Evolutionary conservation across 2,797 vertebrate species (phyloP).

Genomic region (Microctenopoma lineatum): DNA sequence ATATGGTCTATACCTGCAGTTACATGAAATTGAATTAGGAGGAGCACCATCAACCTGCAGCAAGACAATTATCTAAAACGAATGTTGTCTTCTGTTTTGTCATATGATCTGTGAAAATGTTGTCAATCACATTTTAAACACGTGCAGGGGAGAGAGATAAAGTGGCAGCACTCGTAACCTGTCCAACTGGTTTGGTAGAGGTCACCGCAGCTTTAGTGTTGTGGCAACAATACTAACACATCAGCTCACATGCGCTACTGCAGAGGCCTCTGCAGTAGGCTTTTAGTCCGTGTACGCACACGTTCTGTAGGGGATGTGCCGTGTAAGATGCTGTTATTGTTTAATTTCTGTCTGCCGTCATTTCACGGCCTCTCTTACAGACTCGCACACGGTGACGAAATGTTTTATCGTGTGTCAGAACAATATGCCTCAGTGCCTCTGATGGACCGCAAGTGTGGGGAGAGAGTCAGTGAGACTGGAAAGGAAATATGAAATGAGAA

Average conservation of each 20-base stretch:
- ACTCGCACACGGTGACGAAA: slow-evolving; percentile 13
- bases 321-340: slow-evolving; percentile 46
- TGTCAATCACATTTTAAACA: no score
- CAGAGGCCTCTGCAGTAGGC: slow-evolving; percentile 18
- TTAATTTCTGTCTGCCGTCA: slow-evolving; percentile 4
- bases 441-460: slow-evolving; percentile 7
- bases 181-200: slow-evolving; percentile 54
- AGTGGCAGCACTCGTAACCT: slow-evolving; percentile 31
- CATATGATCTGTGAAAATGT: no score
- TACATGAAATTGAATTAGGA: no score
- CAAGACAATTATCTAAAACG: no score
- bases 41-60: no score
- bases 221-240: slow-evolving; percentile 45
- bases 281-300: slow-evolving; percentile 2
- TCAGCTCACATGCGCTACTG: slow-evolving; percentile 8
- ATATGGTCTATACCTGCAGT: no score
- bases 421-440: slow-evolving; percentile 37
- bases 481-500: slow-evolving; percentile 10
- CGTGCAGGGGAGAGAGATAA: not conserved
- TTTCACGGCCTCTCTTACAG: slow-evolving; percentile 10
- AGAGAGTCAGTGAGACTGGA: slow-evolving; percentile 1
- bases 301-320: slow-evolving; percentile 20
- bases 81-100: no score
- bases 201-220: slow-evolving; percentile 47
- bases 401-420: slow-evolving; percentile 43